Evolutionary conservation across 2,113 vertebrate species (phyloP).

Genomic region (Periophthalmus modestus): DNA sequence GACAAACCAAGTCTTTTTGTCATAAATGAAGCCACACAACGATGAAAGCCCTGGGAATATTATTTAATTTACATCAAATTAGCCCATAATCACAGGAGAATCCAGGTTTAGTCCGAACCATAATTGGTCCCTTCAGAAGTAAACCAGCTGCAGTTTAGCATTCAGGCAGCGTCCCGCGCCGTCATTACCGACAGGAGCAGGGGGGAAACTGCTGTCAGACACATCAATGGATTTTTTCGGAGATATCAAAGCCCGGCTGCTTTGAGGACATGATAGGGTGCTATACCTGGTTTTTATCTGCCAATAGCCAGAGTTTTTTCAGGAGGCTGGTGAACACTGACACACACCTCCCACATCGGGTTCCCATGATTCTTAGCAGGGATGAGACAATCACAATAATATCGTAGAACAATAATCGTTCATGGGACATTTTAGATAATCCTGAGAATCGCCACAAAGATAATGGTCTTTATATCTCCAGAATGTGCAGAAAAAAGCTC

Average conservation of each 20-base stretch:
- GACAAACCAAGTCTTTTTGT: background rate
- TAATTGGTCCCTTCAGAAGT: constrained; percentile 12
- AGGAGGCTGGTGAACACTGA: constrained; percentile 70
- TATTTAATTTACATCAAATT: constrained; percentile 10
- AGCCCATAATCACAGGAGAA: constrained; percentile 11
- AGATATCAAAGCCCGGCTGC: constrained; percentile 75
- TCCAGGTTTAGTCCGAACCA: constrained; percentile 18
- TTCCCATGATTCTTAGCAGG: too few relatives aligned
- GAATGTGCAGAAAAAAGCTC: too few relatives aligned
- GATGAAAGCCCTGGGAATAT: background rate
- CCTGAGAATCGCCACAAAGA: too few relatives aligned
- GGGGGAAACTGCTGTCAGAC: constrained; percentile 57
- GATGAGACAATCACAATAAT: too few relatives aligned
- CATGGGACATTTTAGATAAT: too few relatives aligned
- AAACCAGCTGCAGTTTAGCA: constrained; percentile 38
- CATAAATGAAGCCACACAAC: background rate
- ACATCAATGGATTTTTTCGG: constrained; percentile 70
- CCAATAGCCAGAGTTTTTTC: constrained; percentile 72
- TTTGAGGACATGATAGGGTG: constrained; percentile 73
- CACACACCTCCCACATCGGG: constrained; percentile 32
- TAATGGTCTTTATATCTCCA: too few relatives aligned
- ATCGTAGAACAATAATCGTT: too few relatives aligned
- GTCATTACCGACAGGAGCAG: constrained; percentile 36
- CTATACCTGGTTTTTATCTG: constrained; percentile 77
- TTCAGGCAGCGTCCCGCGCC: constrained; percentile 21